Base-by-base conservation (phyloP, 2,797 vertebrate genomes). In the Calcarius lapponicus region DNA sequence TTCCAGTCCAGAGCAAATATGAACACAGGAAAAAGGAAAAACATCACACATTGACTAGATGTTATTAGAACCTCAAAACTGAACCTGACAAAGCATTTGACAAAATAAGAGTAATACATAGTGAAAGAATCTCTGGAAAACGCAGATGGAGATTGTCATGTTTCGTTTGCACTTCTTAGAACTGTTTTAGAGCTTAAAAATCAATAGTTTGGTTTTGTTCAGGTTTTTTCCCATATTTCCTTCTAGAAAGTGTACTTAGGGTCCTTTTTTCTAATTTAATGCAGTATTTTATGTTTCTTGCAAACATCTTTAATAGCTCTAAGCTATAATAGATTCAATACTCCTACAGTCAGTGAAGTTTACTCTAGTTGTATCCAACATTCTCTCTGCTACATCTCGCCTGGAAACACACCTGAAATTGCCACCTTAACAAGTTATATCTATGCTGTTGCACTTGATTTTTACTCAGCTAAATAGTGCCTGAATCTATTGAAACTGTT, bases 71-170 rank as follows among this genome's bases (percentile, higher is more conserved):
- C 2, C 11, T 50, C 29, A 74, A 70, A 91, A 66, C 4, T 10
- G 62, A 90, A 51, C 22, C 40, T 61, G 19, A 83, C 25, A 60
- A 61, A 31, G 5, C 5, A 40, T 66, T 84, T 85, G 51, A 8
- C 40, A 36, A 4, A 47, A 6, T 24, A 58, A 70, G 14, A 72
- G 5, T 24, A 76, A 38, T 10, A 81, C 1, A 6, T 22, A 57
- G n/a, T 17, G 29, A 71, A 15, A 45, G n/a, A 81, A 81, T 43
- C 7, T 67, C 80, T 76, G 43, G 28, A n/a, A 79, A 72, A 70
- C 10, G 6, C 0, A 2, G 11, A 65, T 17, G 20, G 21, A 66
- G n/a, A 64, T 38, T n/a, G 4, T 14, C 21, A 50, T 5, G 2
- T 67, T 74, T 90, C n/a, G 28, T 73, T 64, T 74, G 8, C 17